Base-by-base conservation (phyloP, 1,140 invertebrate species). In the Drosophila guanche region DNA sequence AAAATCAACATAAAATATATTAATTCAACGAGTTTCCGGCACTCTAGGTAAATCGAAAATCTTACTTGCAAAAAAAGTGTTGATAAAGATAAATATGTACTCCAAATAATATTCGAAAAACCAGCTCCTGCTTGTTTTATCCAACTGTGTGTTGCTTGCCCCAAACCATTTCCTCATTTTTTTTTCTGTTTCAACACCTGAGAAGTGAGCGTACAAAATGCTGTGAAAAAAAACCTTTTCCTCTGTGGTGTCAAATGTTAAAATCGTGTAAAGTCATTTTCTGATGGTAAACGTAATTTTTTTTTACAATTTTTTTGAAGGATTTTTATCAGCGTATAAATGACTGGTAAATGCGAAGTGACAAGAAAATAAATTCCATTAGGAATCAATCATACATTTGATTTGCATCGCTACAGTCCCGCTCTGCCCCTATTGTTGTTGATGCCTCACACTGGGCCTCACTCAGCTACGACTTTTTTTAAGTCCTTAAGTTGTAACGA, bases 311-410 rank as follows among this genome's bases (percentile, higher is more conserved):
- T 50, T 69, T 10, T 12, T 37, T 8, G 1, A 37, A 0, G 10
- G 52, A 45, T 57, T 48, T 52, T 45, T 41, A 7, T 14, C 42
- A 16, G 40, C 7, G 22, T 27, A 67, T 60, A 46, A 56, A 61
- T 48, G 43, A 53, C 33, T 10, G 10, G 8, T 37, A 67, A 47
- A 42, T 42, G 47, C 29, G 10, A 67, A 77, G 73, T 81, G 67
- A 50, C 47, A 83, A 50, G 20, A 37, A 22, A 25, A 40, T 16
- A 33, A 67, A 61, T 37, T 46, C 70, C 33, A 60, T 51, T 41
- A 46, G 65, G 50, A 62, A 40, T 40, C 46, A 62, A 40, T 40
- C 46, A 68, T 52, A 71, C 63, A 76, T 58, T 63, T 57, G 37
- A 79, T 62, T 78, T 48, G 42, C 42, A 48, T 6, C 25, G 29